A percentile compares a stretch with the other conserved stretches of the same genome.
Conservation (phyloP, 2,888 invertebrate species). For the Spilosoma lubricipeda region DNA sequence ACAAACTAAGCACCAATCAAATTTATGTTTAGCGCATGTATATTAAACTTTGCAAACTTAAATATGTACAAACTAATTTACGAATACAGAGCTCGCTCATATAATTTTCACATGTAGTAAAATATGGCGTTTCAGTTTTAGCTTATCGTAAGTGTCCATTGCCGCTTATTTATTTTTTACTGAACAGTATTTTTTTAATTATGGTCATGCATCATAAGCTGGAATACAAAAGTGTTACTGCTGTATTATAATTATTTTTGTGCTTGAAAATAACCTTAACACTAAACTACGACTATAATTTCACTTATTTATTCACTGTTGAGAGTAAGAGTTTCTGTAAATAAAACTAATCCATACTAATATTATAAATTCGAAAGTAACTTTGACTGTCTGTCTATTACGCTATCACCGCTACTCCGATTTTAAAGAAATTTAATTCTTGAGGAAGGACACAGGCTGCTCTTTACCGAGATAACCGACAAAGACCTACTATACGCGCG, state of each 20-base stretch:
- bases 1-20: constrained; percentile 12
- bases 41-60: neutral
- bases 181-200: neutral
- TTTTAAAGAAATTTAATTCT: no score
- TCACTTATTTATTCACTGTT: neutral
- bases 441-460: no score
- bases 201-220: neutral
- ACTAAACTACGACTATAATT: neutral
- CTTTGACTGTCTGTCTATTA: no score
- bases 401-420: no score
- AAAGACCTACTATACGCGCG: no score
- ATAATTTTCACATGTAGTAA: neutral
- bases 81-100: neutral
- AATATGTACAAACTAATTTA: neutral
- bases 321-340: neutral
- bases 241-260: neutral
- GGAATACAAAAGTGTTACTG: neutral
- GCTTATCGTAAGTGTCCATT: neutral
- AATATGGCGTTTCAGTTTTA: neutral
- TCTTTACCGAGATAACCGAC: no score
- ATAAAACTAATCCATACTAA: neutral
- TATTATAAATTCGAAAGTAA: no score
- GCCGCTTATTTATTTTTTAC: neutral
- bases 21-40: constrained; percentile 6
- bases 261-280: neutral